These are phyloP conservation scores for Myripristis jacobus DNA, from an alignment of 2,797 vertebrate genomes.

Conservation along the genomic window DNA sequence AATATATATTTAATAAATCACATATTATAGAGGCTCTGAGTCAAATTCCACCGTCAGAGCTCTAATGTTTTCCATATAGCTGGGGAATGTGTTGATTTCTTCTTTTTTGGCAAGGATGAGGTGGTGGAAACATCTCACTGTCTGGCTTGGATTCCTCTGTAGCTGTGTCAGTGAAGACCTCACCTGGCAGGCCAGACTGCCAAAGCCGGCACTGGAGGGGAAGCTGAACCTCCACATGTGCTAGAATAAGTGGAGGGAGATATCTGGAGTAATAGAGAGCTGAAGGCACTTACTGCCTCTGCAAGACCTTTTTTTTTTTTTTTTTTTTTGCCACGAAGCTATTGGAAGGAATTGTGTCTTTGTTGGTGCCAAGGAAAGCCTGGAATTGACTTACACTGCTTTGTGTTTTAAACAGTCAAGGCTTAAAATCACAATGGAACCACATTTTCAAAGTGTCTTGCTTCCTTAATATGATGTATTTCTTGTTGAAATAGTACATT, in stretches of 20 bases:
- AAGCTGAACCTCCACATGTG: slow-evolving; percentile 21
- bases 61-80: slow-evolving; percentile 50
- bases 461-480: too few species aligned
- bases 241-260: slow-evolving; percentile 6
- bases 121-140: slow-evolving; percentile 24
- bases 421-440: not conserved
- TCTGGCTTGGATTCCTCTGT: slow-evolving; percentile 11
- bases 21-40: slow-evolving; percentile 50
- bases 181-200: slow-evolving; percentile 30
- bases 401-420: slow-evolving; percentile 7
- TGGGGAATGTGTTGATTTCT: slow-evolving; percentile 43
- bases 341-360: slow-evolving; percentile 51
- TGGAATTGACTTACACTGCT: slow-evolving; percentile 10
- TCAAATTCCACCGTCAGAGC: slow-evolving; percentile 29
- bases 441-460: too few species aligned
- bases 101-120: slow-evolving; percentile 22
- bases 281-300: slow-evolving; percentile 31
- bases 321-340: slow-evolving; percentile 44
- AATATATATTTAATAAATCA: slow-evolving; percentile 62
- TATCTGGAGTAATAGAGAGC: slow-evolving; percentile 37
- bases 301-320: too few species aligned
- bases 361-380: slow-evolving; percentile 31
- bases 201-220: not conserved
- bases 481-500: too few species aligned
- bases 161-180: slow-evolving; percentile 19